Base-by-base conservation (phyloP, 1,140 invertebrate species). In the Heliconius congener region DNA sequence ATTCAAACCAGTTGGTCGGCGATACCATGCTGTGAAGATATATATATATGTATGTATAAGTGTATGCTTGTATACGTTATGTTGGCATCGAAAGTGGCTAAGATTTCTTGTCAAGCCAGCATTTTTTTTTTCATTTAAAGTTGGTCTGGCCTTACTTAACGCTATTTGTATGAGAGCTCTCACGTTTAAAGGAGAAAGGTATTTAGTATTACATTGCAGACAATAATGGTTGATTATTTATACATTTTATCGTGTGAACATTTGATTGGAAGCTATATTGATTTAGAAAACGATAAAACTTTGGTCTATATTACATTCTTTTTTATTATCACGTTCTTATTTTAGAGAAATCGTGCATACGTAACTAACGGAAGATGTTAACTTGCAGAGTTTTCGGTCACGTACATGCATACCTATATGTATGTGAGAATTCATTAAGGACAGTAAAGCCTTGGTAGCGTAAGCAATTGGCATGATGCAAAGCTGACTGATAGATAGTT, bases 51-150 rank as follows among this genome's bases (percentile, higher is more conserved):
- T n/a, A 72, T 18, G 9, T 78, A 73, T 55, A 78, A 18, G 19
- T 66, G 37, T 66, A 37, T 46, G 60, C 1, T 39, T 77, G 50
- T 23, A 70, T 23, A 70, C 57, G 75, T 74, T 78, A 75, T 71
- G 77, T 72, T 52, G 76, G 39, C 77, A 85, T 84, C 82, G 84
- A 85, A 85, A 85, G 84, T 85, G 83, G 71, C 78, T 75, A 85
- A 83, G 81, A 82, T 81, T 85, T 84, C 84, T 85, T 76, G 78
- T 81, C 80, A 60, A 57, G 70, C 71, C 78, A 81, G 78, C 79
- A 78, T 78, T 81, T 82, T 83, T 81, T 46, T 46, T 84, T 72
- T 52, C 71, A 52, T 79, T 76, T 75, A 73, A 82, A 79, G 75
- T 80, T 52, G 50, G 34, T 73, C 74, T 46, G 76, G 70, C 60